Evolutionary conservation across 2,888 invertebrate genomes (phyloP), one percentile per base, ranked within the genome.

Genomic region (Alviniconcha strummeri): DNA sequence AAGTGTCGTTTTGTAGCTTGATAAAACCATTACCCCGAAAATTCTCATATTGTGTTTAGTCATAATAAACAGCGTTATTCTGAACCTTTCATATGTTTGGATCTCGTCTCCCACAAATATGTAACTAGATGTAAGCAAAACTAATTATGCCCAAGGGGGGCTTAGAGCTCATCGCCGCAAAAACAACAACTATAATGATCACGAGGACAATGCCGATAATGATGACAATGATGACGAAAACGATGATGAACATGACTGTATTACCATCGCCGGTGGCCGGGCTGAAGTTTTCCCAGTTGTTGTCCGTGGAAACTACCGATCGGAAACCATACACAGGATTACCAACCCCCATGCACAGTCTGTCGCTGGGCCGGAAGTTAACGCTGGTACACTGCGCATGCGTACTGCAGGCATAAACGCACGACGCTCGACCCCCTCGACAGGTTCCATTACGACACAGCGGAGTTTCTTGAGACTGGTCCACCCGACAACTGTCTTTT

Each of bases 221-320:
- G 17, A 17, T 71, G 8, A 19, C 15, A 19, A 72, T 72, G 72
- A 72, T 11, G 72, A 36, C 72, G 13, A 36, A 6, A 36, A 8
- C n/a, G 17, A n/a, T 15, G 7, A 69, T 5, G 9, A n/a, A 36
- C 52, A 72, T 9, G 9, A 5, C 7, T 36, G 36, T 6, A n/a
- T 76, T 76, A 77, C 77, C 77, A 4, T 57, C 60, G 2, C n/a
- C 60, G 13, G 19, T 11, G 2, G 2, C 7, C 1, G 77, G 77
- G 55, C 77, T 77, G 36, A 60, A 77, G 77, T 77, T 77, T 55
- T 77, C 77, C 36, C n/a, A 60, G 8, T 55, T 55, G 55, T 11
- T 36, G 5, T 77, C 60, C 15, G 57, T 60, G 8, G 57, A 11
- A 15, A 77, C 4, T 3, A 4, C 19, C 60, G 60, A 57, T 0